Evolutionary conservation across 2,888 invertebrate genomes (phyloP), one percentile per base, ranked within the genome.

Genomic region (Spisula subtruncata): DNA sequence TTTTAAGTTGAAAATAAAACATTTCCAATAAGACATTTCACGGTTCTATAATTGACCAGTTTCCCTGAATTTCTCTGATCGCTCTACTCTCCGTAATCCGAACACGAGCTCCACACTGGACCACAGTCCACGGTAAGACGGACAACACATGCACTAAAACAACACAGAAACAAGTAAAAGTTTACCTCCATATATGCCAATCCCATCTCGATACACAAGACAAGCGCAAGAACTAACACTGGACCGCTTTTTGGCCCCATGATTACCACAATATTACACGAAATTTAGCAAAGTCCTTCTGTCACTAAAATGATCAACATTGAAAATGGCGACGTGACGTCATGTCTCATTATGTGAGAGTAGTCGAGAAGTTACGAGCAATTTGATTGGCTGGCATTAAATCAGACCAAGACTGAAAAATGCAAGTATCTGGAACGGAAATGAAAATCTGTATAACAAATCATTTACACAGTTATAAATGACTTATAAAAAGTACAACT

Each of bases 121-220:
- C 12, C 5, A 51, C 51, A 4, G 60, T 14, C 60, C n/a, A n/a
- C 10, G 60, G 60, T 66, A n/a, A 66, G 60, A 66, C 20, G 25
- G 32, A 10, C 14, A 75, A 75, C 75, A 75, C 75, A 75, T 75
- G 75, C 32, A 35, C 25, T 18, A 32, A 75, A 35, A 75, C 32
- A 75, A 32, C 29, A 16, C 35, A 75, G 25, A 75, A 35, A 75
- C 32, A 32, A 75, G 16, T 16, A 35, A 60, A 75, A 88, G 84
- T 89, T 93, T 94, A 94, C 94, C 94, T 94, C 94, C 87, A 94
- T 90, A 86, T 94, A 94, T 32, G 93, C 93, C 87, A 93, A 91
- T 92, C 94, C 92, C 87, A 93, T 92, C 92, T 94, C 92, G 86
- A 93, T 86, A 82, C 92, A 92, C 81, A 91, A 88, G 75, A 86